Evolutionary conservation across 2,888 invertebrate genomes (phyloP).

Genomic region (Serrognathus titanus): DNA sequence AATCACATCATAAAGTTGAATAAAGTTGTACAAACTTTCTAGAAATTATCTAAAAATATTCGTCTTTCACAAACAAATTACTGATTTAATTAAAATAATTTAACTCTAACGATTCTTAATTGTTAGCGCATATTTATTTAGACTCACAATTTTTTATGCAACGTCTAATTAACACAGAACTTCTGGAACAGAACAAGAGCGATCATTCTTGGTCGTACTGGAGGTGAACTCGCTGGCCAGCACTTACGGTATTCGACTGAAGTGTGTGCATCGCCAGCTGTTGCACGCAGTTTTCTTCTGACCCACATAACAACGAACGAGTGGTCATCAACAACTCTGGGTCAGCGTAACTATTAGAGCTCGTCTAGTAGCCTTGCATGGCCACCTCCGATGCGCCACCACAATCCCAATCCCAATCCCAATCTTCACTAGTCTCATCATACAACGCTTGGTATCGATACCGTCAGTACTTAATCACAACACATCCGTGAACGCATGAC

Average conservation of each 20-base stretch:
- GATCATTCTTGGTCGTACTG: too few species aligned
- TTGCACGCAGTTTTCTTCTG: constrained; percentile 1
- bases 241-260: background rate
- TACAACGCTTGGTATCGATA: background rate
- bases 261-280: background rate
- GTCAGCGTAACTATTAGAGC: constrained; percentile 47
- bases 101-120: too few species aligned
- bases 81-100: too few species aligned
- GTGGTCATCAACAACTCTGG: constrained; percentile 38
- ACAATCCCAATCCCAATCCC: background rate
- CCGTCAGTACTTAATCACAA: constrained; percentile 1
- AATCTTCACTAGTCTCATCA: background rate
- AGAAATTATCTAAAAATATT: too few species aligned
- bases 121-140: too few species aligned
- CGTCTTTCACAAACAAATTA: too few species aligned
- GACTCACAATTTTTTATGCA: too few species aligned
- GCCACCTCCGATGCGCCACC: background rate
- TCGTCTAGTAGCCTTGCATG: constrained; percentile 33
- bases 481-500: constrained; percentile 1
- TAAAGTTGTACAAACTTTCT: too few species aligned
- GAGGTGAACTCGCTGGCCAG: too few species aligned
- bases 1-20: too few species aligned
- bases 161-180: too few species aligned
- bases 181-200: too few species aligned
- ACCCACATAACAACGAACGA: constrained; percentile 3